Evolutionary conservation across 2,888 invertebrate species (phyloP).

Genomic region (Lymantria dispar): DNA sequence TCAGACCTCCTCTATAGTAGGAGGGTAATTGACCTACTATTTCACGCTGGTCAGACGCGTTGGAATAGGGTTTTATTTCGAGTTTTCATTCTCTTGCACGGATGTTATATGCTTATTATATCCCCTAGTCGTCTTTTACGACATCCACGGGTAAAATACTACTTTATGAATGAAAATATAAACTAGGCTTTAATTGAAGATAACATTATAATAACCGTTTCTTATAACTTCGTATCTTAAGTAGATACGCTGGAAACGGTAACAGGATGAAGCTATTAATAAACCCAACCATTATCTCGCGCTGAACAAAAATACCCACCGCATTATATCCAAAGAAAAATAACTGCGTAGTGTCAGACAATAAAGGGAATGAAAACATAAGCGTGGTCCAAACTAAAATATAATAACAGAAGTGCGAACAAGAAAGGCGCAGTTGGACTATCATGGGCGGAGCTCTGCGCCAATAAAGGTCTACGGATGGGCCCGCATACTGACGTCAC

Average conservation of each 20-base stretch:
- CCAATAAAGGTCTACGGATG: conserved; percentile 49
- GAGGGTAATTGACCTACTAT: no score
- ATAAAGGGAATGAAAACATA: conserved; percentile 25
- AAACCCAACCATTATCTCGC: background rate
- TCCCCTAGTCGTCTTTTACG: no score
- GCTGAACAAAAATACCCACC: background rate
- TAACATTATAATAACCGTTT: background rate
- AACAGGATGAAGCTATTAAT: background rate
- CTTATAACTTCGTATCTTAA: background rate
- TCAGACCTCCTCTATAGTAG: no score
- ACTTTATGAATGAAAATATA: no score
- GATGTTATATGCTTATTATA: no score
- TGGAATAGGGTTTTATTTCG: no score
- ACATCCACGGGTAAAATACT: no score
- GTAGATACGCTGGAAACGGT: background rate
- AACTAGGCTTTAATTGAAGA: no score
- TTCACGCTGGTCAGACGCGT: no score
- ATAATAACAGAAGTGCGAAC: conserved; percentile 37
- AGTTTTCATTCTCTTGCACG: no score
- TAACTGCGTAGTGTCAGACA: conserved; percentile 11
- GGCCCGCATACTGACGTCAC: conserved; percentile 12
- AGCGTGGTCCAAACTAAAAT: conserved; percentile 33
- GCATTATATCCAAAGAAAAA: conserved; percentile 8
- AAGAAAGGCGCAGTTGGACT: conserved; percentile 36
- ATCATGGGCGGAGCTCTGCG: conserved; percentile 33